Percentiles rank a stretch among this genome's conserved stretches.
Conservation (phyloP, 2,888 invertebrate species). For the Neuroscelio doddi region DNA sequence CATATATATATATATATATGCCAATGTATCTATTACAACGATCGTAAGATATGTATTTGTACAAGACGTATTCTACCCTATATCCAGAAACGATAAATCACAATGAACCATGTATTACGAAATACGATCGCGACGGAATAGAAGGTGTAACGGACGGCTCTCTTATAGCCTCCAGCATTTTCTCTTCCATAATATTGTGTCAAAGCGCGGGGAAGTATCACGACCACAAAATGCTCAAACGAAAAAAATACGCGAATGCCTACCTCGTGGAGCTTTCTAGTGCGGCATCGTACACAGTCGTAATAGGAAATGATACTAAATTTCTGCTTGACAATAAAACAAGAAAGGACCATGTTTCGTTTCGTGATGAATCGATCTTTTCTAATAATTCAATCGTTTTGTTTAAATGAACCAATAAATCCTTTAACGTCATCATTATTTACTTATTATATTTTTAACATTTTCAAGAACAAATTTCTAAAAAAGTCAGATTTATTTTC, state of each 20-base stretch:
- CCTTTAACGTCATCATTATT: no score
- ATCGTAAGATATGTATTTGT: slow-evolving; percentile 37
- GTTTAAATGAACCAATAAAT: no score
- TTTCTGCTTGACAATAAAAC: slow-evolving; percentile 16
- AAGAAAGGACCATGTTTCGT: no score
- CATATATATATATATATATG: slow-evolving; percentile 18
- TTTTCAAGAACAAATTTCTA: no score
- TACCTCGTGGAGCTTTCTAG: slow-evolving; percentile 47
- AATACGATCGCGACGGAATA: slow-evolving; percentile 41
- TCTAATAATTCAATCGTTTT: no score
- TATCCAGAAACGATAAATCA: slow-evolving; percentile 38
- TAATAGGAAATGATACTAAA: slow-evolving; percentile 38
- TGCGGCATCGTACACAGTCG: slow-evolving; percentile 40
- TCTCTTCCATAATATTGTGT: slow-evolving; percentile 44
- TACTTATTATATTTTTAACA: no score
- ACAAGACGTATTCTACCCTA: slow-evolving; percentile 39
- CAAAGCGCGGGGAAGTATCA: slow-evolving; percentile 46
- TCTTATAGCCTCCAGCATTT: slow-evolving; percentile 45
- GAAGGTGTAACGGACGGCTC: slow-evolving; percentile 48
- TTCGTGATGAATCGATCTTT: no score
- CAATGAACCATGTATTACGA: slow-evolving; percentile 40
- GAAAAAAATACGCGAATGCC: slow-evolving; percentile 39
- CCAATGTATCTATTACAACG: slow-evolving; percentile 25
- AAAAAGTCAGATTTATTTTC: slow-evolving; percentile 17
- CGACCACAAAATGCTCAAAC: slow-evolving; percentile 45